These are phyloP conservation scores for Prolemur simus DNA, from an alignment of 2,113 vertebrate genomes.

Conservation along the genomic window DNA sequence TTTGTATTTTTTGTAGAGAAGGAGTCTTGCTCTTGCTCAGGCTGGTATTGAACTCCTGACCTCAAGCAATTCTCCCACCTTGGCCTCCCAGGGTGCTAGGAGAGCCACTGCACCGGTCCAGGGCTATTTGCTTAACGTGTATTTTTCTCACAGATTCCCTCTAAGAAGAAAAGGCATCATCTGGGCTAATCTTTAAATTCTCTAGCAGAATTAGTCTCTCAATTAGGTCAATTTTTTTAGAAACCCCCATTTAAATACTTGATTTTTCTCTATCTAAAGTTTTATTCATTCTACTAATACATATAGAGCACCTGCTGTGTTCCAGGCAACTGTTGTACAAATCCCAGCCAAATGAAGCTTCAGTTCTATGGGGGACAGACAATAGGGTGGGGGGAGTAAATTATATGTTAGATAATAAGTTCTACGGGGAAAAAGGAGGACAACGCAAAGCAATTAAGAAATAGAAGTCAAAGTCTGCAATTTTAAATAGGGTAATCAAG, in stretches of 20 bases:
- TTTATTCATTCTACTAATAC: conserved; percentile 39
- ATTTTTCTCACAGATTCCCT: conserved; percentile 2
- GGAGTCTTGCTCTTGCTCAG: no score
- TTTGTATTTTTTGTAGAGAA: no score
- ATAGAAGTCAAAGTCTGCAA: neutral
- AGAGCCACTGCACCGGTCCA: neutral
- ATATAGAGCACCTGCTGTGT: neutral
- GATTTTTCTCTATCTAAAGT: neutral
- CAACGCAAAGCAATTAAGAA: neutral
- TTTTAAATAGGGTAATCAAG: neutral
- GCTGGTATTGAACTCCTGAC: no score
- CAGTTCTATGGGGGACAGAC: neutral
- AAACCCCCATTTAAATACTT: neutral
- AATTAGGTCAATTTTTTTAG: neutral
- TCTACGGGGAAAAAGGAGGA: neutral
- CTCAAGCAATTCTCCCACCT: no score
- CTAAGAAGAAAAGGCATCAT: neutral
- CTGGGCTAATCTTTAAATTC: conserved; percentile 31
- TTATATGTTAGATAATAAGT: neutral
- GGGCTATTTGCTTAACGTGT: neutral
- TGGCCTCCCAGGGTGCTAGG: no score
- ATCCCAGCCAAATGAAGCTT: neutral
- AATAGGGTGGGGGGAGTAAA: neutral
- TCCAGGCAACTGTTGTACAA: neutral
- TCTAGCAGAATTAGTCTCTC: neutral